Conservation (phyloP, 1,140 invertebrate genomes). For the Solenopsis invicta region DNA sequence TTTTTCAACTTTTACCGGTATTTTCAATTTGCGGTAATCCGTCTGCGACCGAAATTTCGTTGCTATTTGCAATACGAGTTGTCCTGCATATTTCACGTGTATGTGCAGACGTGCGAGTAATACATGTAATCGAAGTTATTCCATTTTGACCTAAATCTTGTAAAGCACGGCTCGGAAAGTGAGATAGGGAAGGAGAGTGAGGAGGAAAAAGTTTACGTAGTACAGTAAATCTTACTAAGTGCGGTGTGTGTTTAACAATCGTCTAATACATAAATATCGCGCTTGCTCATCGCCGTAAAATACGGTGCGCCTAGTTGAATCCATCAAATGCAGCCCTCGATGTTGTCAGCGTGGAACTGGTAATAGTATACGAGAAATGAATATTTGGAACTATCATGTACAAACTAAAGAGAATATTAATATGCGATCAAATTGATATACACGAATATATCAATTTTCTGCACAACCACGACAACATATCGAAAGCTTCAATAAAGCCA, state of each 20-base stretch:
- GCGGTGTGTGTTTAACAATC: conserved; percentile 24
- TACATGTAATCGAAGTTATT: conserved; percentile 59
- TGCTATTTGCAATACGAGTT: conserved; percentile 29
- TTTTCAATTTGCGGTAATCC: conserved; percentile 57
- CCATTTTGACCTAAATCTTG: conserved; percentile 37
- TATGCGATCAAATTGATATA: not conserved
- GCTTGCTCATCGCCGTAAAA: not conserved
- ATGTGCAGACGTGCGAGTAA: not conserved
- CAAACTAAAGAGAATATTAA: conserved; percentile 4
- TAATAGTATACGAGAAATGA: not conserved
- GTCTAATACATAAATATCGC: conserved; percentile 27
- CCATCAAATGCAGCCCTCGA: not conserved
- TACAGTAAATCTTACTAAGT: conserved; percentile 33
- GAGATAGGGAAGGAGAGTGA: conserved; percentile 14
- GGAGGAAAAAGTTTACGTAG: conserved; percentile 23
- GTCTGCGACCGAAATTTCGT: conserved; percentile 17
- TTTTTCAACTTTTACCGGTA: conserved; percentile 20
- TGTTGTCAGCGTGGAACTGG: not conserved
- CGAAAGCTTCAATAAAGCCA: conserved; percentile 31
- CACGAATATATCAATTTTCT: conserved; percentile 22
- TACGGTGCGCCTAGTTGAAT: not conserved
- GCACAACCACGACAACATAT: not conserved
- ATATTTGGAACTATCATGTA: not conserved
- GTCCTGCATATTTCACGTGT: conserved; percentile 7
- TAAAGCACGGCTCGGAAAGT: conserved; percentile 20